Evolutionary conservation across 2,797 vertebrate species (phyloP), one percentile per base, ranked within the genome.

Genomic region (Sebastes matsubarae): DNA sequence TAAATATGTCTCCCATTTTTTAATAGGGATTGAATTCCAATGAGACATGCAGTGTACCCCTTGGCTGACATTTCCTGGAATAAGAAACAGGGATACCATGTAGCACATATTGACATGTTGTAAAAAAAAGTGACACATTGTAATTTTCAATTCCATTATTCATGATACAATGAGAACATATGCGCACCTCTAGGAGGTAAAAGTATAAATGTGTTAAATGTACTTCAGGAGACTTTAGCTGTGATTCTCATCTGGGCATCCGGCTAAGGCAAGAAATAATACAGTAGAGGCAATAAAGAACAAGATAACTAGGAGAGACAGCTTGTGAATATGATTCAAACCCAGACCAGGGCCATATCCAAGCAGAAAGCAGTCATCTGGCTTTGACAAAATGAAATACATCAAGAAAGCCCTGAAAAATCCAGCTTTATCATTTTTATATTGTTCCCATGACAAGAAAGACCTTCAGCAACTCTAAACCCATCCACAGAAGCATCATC

Each of bases 381-480:
- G 74, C 79, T 88, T 87, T 89, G 91, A 93, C 87, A 87, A 90
- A 94, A 91, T 90, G 77, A 94, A 94, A 95, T 93, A 90, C 87
- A 92, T 90, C 75, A 90, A 87, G 77, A 87, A 88, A 91, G 72
- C 82, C 67, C 54, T 59, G 77, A 70, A 90, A 85, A 87, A 71
- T 30, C 55, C 74, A 80, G 67, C 81, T 94, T 91, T 92, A 94
- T 94, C 89, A 94, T 94, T 94, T 94, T 94, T 94, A 91, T 93
- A 94, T 94, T 93, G 92, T 94, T 93, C 83, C 89, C 68, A 82
- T 92, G 92, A 94, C 92, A 95, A 94, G 90, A 91, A 91, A 89
- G 89, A 94, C 93, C 93, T 94, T 94, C 87, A 89, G 93, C 80
- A 82, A 92, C 84, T 92, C 90, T 87, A 88, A 94, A 93, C 75